Evolutionary conservation across 1,140 invertebrate genomes (phyloP), one percentile per base, ranked within the genome.

Genomic region (Leptinotarsa lineolata): DNA sequence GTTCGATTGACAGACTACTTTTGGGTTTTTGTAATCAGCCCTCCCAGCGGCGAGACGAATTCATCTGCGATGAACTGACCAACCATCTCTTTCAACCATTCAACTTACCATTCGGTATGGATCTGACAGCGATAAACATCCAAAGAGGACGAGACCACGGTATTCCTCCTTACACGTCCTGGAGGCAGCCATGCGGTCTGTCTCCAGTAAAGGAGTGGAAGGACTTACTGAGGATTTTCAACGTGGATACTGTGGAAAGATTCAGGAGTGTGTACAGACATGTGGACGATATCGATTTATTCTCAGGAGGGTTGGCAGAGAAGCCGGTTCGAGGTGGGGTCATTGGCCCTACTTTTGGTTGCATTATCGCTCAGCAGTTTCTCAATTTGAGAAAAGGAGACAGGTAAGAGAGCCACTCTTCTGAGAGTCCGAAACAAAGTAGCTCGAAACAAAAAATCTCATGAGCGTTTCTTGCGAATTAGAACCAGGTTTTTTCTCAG

Each of bases 331-430:
- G 88, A 2, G 94, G 94, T 13, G 96, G 94, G 3, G 81, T 98
- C 1, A 93, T 98, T 1, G 97, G 97, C 0, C 97, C 97, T 1
- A 98, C 96, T 0, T 97, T 99, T 81, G 95, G 95, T 63, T 99
- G 97, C 81, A 95, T 99, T 71, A 94, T 99, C 18, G 96, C 93
- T 0, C 93, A 96, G 78, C 96, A 98, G 81, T 98, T 98, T 82
- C 89, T 90, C 22, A 93, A 95, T 80, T 84, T 96, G 0, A 89
- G 94, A 4, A 92, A 92, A 82, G 97, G 96, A 44, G 96, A 98
- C 86, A 61, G 69, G 69, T 71, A 63, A 22, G 69, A 16, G 12
- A 30, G 18, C 4, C 8, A 18, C 48, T 54, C 16, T 21, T 30
- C 30, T 39, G 0, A 39, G 30, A 11, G 8, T 39, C 0, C 30